phyloP scores from a whole-genome alignment of 2,113 vertebrate genomes.

The Pan paniscus region DNA sequence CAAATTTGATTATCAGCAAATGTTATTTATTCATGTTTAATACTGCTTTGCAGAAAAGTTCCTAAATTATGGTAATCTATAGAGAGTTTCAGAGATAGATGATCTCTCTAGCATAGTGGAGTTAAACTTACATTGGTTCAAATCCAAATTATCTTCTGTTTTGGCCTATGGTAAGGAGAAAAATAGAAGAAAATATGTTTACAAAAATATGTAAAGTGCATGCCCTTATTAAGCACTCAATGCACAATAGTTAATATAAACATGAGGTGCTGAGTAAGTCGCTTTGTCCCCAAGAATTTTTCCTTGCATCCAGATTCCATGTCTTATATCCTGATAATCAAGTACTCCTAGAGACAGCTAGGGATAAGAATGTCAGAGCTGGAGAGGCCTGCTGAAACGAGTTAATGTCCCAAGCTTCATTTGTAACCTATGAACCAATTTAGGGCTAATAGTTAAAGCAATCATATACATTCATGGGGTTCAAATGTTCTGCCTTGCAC shows the following conservation, averaged over 20 bases:
- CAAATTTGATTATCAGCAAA: background rate
- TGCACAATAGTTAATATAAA: background rate
- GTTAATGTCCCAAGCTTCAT: background rate
- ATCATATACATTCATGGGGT: background rate
- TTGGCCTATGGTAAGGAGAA: background rate
- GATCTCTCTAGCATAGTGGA: background rate
- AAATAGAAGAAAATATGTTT: background rate
- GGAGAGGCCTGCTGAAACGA: background rate
- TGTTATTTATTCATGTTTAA: background rate
- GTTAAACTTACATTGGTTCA: background rate
- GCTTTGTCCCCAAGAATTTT: background rate
- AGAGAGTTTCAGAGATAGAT: background rate
- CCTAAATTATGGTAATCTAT: background rate
- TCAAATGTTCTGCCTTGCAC: background rate
- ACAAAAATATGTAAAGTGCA: background rate
- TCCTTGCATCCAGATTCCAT: background rate
- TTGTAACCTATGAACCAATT: background rate
- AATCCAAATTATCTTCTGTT: conserved; percentile 31
- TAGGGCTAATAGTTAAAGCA: background rate
- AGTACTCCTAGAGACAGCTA: background rate
- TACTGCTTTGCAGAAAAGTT: conserved; percentile 21
- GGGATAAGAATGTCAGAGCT: background rate
- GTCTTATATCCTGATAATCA: background rate
- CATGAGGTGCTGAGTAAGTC: background rate
- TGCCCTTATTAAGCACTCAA: background rate